These are phyloP conservation scores for Typhlichthys eigenmanni DNA, from an alignment of 2,797 vertebrate genomes.

Conservation along the genomic window DNA sequence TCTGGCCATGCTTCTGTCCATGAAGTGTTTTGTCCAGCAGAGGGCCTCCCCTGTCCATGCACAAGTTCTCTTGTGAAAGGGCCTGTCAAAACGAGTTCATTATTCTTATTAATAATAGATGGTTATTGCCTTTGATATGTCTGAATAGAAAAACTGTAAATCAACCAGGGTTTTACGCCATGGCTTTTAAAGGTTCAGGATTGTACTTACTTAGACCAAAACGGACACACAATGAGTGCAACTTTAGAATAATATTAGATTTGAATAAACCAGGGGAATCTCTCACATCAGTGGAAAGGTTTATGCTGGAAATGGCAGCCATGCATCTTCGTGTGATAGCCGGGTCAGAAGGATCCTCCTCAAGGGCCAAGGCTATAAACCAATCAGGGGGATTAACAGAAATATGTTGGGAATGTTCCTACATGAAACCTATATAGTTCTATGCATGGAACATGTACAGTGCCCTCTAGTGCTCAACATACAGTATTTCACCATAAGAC, in stretches of 20 bases:
- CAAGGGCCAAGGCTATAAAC: conserved; percentile 75
- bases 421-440: conserved; percentile 1
- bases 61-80: conserved; percentile 86
- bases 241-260: not conserved
- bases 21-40: conserved; percentile 60
- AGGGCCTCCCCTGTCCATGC: conserved; percentile 72
- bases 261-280: not conserved
- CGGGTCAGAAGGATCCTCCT: conserved; percentile 71
- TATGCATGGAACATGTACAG: too few relatives aligned
- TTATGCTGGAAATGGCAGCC: conserved; percentile 84
- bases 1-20: conserved; percentile 62
- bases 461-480: conserved; percentile 1
- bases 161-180: not conserved
- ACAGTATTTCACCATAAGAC: conserved; percentile 4
- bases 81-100: conserved; percentile 64
- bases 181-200: not conserved
- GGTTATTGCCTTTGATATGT: conserved; percentile 82
- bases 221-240: not conserved
- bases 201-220: not conserved
- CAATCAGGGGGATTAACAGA: conserved; percentile 2
- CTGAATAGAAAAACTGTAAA: conserved; percentile 66
- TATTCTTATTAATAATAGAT: not conserved
- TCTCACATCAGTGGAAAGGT: conserved; percentile 85
- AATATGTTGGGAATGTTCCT: conserved; percentile 2
- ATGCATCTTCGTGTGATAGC: conserved; percentile 72